phyloP scores from a whole-genome alignment of 2,797 vertebrate species.

The Argya squamiceps region DNA sequence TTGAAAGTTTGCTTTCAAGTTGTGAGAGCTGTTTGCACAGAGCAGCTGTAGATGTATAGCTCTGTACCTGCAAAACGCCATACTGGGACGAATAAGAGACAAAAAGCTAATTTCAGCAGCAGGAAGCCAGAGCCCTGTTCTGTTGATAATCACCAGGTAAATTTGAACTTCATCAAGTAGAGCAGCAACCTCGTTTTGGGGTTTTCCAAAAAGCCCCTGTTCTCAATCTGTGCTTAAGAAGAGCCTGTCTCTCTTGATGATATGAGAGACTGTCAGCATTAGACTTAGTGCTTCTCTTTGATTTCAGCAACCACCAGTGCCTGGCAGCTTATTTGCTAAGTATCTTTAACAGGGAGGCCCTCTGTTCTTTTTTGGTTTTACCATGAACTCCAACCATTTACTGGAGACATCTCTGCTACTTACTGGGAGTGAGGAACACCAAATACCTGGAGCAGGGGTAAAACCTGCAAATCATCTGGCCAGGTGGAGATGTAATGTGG shows the following conservation, averaged over 20 bases:
- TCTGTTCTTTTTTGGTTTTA: not conserved
- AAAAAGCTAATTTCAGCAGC: not conserved
- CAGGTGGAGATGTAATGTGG: not conserved
- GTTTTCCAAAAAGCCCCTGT: not conserved
- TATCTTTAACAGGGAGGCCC: not conserved
- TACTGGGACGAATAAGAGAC: not conserved
- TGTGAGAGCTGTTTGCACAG: not conserved
- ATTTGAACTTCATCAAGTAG: not conserved
- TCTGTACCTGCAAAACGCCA: accelerated
- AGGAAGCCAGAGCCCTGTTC: not conserved
- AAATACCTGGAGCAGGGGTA: not conserved
- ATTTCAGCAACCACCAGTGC: not conserved
- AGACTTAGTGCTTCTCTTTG: not conserved
- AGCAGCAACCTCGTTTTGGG: not conserved
- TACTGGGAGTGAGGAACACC: not conserved
- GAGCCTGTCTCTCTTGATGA: not conserved
- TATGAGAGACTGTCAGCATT: not conserved
- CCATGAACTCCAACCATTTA: not conserved
- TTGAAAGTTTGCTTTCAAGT: not conserved
- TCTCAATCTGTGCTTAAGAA: not conserved
- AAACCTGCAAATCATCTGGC: not conserved
- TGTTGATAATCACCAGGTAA: not conserved
- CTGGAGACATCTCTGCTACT: not conserved
- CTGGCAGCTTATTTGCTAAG: not conserved
- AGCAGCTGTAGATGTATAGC: not conserved